Base-by-base conservation (phyloP, 2,797 vertebrate genomes). In the Pampus argenteus region DNA sequence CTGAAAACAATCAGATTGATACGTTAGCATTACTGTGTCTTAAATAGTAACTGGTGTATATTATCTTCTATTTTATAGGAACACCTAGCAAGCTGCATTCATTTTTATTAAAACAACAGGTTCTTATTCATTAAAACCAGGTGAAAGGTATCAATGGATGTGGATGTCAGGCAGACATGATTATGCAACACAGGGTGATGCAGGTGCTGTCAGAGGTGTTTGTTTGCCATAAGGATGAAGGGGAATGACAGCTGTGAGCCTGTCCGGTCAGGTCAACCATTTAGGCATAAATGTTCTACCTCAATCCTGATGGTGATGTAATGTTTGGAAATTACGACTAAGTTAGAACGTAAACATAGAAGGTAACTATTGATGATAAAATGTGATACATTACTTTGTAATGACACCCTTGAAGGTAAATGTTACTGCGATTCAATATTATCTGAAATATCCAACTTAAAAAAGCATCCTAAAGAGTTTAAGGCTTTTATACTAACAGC, bases 231-330 rank as follows among this genome's bases (percentile, higher is more conserved):
- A 2, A 68, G 52, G 45, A 68, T 78, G 67, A 66, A 74, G 36
- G 44, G 63, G 56, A 74, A 26, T 34, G 69, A 62, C 84, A 90
- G 87, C 78, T 86, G 82, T 2, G 55, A 73, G 59, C 65, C 23
- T 73, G 66, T 78, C 65, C 59, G 45, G 40, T 76, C 66, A 36
- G 50, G 29, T 70, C 69, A 77, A 66, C 48, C 61, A 74, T 71
- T 66, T 18, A n/a, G 18, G 56, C 52, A 68, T 10, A 66, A 70
- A 69, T 31, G 54, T 72, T 82, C 45, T 44, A 61, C 45, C n/a
- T 66, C 34, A 73, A 68, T 58, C 52, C 18, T 23, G 23, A 36
- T 28, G 26, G 23, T 47, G 54, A 60, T 56, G 63, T 22, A 18
- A 66, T 69, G 17, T 69, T 42, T 52, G 0, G 20, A 57, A 44